Base-by-base conservation (phyloP, 1,140 invertebrate genomes). In the Calephelis nemesis region DNA sequence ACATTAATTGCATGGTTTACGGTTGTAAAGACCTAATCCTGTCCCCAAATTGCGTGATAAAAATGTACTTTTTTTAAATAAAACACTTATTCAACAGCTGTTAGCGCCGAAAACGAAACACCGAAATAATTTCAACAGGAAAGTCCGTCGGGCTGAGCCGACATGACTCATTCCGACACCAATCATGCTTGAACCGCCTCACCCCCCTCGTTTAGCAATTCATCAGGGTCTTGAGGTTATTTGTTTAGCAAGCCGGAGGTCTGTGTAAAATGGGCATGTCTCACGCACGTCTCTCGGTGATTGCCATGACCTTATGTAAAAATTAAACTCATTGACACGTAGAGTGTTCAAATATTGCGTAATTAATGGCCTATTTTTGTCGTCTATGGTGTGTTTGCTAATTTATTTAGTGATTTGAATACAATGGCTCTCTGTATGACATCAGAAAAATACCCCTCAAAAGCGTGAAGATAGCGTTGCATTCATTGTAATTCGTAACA, bases 251-350 rank as follows among this genome's bases (percentile, higher is more conserved):
- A 60, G 54, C 54, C 54, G 30, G 10, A 7, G 54, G 54, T 60
- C 54, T 60, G 30, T 12, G 5, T 40, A 39, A 40, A 60, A 60
- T 30, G 30, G 54, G 7, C 6, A 60, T 7, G 54, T 60, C 54
- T 60, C 54, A 60, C 54, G 54, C 54, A 60, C 54, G 54, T 60
- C 54, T 60, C 54, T 1, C 5, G 42, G 8, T 60, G 54, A 60
- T 60, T 60, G 54, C 54, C 54, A 60, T 60, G 54, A 60, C 54
- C 54, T 60, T 60, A 60, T 40, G 54, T 60, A 60, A 60, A 60
- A 60, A 60, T 60, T 60, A 60, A 60, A 60, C 54, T 60, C 54
- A 60, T 60, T 60, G 54, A 60, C 54, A 60, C 54, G 54, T n/a
- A 39, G 30, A 60, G 30, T 19, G 54, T 60, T 60, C 54, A 60